phyloP scores from a whole-genome alignment of 1,140 invertebrate genomes.

The Schmidtea mediterranea region DNA sequence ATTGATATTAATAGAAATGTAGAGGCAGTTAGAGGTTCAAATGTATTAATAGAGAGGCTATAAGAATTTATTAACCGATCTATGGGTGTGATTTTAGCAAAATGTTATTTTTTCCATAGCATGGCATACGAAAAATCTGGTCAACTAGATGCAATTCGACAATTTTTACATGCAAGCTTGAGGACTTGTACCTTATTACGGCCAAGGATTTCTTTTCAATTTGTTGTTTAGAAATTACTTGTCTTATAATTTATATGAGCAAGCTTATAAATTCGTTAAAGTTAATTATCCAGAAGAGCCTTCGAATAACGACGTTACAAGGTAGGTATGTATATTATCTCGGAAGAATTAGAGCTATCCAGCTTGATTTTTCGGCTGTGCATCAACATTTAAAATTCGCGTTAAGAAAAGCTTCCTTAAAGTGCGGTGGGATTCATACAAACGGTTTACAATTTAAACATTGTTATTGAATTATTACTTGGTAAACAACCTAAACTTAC shows the following conservation, averaged over 20 bases:
- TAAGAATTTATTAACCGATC: slow-evolving; percentile 59
- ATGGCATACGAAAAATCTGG: slow-evolving; percentile 64
- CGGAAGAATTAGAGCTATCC: slow-evolving; percentile 67
- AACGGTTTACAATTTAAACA: slow-evolving; percentile 33
- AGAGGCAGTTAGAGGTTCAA: slow-evolving; percentile 31
- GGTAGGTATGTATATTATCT: slow-evolving; percentile 86
- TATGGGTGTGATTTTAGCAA: slow-evolving; percentile 70
- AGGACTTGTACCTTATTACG: slow-evolving; percentile 57
- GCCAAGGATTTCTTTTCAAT: slow-evolving; percentile 80
- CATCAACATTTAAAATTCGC: slow-evolving; percentile 73
- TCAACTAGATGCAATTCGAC: slow-evolving; percentile 56
- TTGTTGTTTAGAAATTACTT: slow-evolving; percentile 77
- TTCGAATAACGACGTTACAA: slow-evolving; percentile 91
- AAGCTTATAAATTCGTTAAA: slow-evolving; percentile 62
- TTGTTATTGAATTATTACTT: slow-evolving; percentile 64
- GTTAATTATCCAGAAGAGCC: slow-evolving; percentile 73
- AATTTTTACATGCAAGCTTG: slow-evolving; percentile 46
- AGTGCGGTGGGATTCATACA: slow-evolving; percentile 93
- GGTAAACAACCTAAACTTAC: slow-evolving; percentile 84
- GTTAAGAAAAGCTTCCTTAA: slow-evolving; percentile 78
- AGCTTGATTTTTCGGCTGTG: slow-evolving; percentile 79
- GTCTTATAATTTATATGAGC: slow-evolving; percentile 78
- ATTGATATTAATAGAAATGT: slow-evolving; percentile 40
- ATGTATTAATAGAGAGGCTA: slow-evolving; percentile 59
- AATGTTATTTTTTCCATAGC: slow-evolving; percentile 85